Conservation (phyloP, 2,888 invertebrate genomes). For the Schizaphis graminum region DNA sequence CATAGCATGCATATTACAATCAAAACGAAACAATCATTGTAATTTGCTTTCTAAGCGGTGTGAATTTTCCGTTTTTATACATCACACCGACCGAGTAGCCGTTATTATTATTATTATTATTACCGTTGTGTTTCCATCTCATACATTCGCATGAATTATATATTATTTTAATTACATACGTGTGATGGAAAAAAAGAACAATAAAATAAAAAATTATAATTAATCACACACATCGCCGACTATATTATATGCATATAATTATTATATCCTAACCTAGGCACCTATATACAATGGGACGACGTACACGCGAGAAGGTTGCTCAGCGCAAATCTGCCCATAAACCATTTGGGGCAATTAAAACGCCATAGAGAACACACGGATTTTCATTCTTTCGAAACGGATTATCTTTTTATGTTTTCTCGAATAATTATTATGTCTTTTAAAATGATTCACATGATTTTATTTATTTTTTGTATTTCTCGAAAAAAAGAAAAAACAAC, state of each 20-base stretch:
- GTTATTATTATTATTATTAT: neutral
- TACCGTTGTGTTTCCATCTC: neutral
- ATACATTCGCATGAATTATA: neutral
- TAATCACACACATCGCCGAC: neutral
- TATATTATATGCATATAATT: neutral
- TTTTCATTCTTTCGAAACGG: neutral
- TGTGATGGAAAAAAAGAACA: neutral
- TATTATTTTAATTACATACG: neutral
- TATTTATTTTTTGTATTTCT: neutral
- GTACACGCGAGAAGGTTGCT: neutral
- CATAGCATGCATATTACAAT: neutral
- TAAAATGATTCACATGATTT: neutral
- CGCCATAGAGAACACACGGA: neutral
- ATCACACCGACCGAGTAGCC: neutral
- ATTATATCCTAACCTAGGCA: neutral
- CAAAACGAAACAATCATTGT: constrained; percentile 29
- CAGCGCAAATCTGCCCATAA: neutral
- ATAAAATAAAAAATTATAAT: neutral
- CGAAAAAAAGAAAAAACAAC: neutral
- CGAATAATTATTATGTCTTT: neutral
- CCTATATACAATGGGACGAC: neutral
- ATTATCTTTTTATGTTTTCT: neutral
- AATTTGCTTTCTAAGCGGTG: constrained; percentile 57
- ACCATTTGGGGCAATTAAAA: neutral
- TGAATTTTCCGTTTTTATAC: constrained; percentile 33